Conservation (phyloP, 2,797 vertebrate genomes). For the Thalassophryne amazonica region DNA sequence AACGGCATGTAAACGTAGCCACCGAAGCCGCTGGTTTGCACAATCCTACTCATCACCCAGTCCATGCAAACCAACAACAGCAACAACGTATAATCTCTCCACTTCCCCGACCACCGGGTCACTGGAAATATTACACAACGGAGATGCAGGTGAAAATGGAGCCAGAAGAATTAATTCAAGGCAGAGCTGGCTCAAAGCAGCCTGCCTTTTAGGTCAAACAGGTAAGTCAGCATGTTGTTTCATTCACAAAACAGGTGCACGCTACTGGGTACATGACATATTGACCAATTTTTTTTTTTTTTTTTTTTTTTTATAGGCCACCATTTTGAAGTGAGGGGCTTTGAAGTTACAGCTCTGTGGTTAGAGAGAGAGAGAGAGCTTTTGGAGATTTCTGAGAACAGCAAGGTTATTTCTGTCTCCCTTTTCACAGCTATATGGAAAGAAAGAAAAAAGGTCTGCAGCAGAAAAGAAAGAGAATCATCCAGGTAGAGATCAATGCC, state of each 20-base stretch:
- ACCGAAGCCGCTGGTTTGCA: too few species aligned
- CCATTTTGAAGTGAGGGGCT: conserved; percentile 28
- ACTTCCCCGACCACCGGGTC: too few species aligned
- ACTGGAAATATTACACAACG: not conserved
- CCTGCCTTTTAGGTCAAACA: not conserved
- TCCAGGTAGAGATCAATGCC: conserved; percentile 50
- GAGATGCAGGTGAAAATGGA: not conserved
- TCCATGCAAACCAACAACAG: too few species aligned
- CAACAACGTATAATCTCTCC: too few species aligned
- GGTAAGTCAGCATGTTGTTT: conserved; percentile 23
- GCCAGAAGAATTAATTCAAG: not conserved
- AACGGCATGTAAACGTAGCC: too few species aligned
- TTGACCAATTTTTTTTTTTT: conserved; percentile 12
- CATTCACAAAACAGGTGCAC: conserved; percentile 31
- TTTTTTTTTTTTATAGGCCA: too few species aligned
- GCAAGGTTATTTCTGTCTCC: conserved; percentile 43
- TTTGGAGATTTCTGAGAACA: conserved; percentile 53
- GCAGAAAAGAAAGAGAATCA: conserved; percentile 20
- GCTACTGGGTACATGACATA: conserved; percentile 3
- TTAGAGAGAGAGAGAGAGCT: conserved; percentile 3
- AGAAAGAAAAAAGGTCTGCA: conserved; percentile 25
- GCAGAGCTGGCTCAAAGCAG: conserved; percentile 6
- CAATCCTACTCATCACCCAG: too few species aligned
- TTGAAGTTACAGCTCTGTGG: conserved; percentile 32
- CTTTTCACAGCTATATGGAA: conserved; percentile 6